Base-by-base conservation (phyloP, 2,113 vertebrate species). In the Tragelaphus buxtoni region DNA sequence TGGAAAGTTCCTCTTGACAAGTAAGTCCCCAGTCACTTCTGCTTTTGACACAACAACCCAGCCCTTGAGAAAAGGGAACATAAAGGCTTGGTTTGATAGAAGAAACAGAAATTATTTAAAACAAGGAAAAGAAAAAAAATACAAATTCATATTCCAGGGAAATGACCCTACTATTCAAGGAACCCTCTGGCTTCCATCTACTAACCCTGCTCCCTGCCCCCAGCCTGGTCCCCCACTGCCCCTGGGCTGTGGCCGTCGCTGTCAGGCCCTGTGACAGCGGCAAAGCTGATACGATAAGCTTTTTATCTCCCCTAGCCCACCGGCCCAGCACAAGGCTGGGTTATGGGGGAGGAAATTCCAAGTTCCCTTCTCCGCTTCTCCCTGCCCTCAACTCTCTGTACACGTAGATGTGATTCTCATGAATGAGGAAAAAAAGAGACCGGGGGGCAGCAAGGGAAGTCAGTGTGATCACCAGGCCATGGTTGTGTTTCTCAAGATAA, bases 1-100 rank as follows among this genome's bases (percentile, higher is more conserved):
- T 90, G 55, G 58, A 56, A 69, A 95, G 53, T 93, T 97, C 87
- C 51, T 77, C 90, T 94, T 87, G 79, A 88, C 51, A 83, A 81
- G 77, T 30, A 95, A 90, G 72, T n/a, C n/a, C 47, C 56, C 79
- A 47, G 72, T 2, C 55, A 30, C 39, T 88, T 92, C 65, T 61
- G 87, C n/a, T 97, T 95, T 90, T 20, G 77, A 53, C 28, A 47
- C 35, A 81, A n/a, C 26, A 89, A 26, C 13, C 20, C 17, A 86
- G 53, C 69, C 51, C 13, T 80, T 63, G 77, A 92, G 47, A 65
- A 94, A 92, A 80, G 51, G 80, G 26, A 91, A 35, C 17, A n/a
- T 56, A 55, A 88, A 77, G 14, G 4, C 17, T 90, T 90, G 51
- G 35, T 72, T 56, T 56, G 65, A 45, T 51, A 90, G 47, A 47